Evolutionary conservation across 2,113 vertebrate genomes (phyloP), one percentile per base, ranked within the genome.

Genomic region (Blennius ocellaris): DNA sequence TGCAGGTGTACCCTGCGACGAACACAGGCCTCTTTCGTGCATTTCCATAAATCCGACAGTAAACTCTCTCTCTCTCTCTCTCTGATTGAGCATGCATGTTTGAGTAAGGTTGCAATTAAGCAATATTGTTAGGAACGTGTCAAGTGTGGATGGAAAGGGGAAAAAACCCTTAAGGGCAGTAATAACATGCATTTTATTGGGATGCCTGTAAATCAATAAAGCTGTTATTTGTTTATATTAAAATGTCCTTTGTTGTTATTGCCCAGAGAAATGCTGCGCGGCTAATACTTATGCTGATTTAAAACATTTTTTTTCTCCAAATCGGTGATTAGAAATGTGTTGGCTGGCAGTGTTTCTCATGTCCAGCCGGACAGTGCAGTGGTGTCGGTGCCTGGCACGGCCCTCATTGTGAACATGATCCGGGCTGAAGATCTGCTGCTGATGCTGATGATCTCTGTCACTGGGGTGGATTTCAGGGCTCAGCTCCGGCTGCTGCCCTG

Each of bases 371-470:
- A 69, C 83, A 70, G 75, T 54, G 59, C 69, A 36, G 68, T 6
- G 78, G 85, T 66, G 85, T 78, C 67, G 30, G 16, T 30, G 69
- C 48, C 73, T 86, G 84, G 83, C 85, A 58, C 69, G 57, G 80
- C 61, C 76, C 79, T 81, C 66, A 57, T 15, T 64, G 85, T 81
- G 82, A 90, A 84, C 73, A 77, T 77, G 82, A 89, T 86, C 83
- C n/a, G 50, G 78, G 73, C 82, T 82, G 82, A 87, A 77, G 80
- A 87, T 87, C 69, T 61, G 66, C 76, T 71, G 66, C 80, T 90
- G 89, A 90, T 80, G 87, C 81, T 89, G 88, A 90, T 89, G 49
- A 84, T 86, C 81, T 90, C 60, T 92, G 91, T 88, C 89, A 91
- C 74, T 16, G 57, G 87, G 83, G 73, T 76, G 78, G 79, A 87